These are phyloP conservation scores for Paedocypris micromegethes DNA, from an alignment of 2,797 vertebrate genomes.

Conservation along the genomic window DNA sequence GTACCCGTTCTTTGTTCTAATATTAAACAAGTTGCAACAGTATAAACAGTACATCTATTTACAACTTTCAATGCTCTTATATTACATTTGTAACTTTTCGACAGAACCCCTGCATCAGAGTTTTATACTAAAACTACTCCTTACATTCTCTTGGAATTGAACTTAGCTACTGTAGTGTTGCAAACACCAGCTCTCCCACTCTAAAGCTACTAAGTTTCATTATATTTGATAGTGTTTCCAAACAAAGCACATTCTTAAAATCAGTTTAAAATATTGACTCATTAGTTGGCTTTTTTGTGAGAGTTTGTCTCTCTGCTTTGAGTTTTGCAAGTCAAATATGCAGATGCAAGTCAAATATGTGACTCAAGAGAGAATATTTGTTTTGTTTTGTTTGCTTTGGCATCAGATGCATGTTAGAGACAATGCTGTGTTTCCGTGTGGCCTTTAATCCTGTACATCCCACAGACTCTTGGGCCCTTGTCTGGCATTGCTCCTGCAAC, in stretches of 20 bases:
- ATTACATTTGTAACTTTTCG: no score
- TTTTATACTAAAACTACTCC: no score
- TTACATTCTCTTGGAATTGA: neutral
- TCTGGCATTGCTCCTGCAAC: constrained; percentile 52
- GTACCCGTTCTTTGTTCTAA: no score
- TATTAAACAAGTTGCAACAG: no score
- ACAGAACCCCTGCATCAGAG: no score
- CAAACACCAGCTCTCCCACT: neutral
- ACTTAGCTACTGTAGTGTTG: neutral
- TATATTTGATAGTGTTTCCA: no score
- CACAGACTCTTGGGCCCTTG: constrained; percentile 63
- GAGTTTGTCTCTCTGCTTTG: neutral
- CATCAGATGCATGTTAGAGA: constrained; percentile 12
- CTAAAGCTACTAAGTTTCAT: no score
- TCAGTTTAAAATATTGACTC: neutral
- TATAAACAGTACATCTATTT: no score
- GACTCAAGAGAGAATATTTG: neutral
- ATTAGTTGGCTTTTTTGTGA: constrained; percentile 7
- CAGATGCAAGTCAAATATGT: neutral
- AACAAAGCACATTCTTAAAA: no score
- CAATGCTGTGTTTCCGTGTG: constrained; percentile 1
- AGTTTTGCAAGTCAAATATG: constrained; percentile 17
- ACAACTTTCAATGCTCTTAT: no score
- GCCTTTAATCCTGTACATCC: constrained; percentile 9
- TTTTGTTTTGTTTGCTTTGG: constrained; percentile 1